phyloP scores from a whole-genome alignment of 2,113 vertebrate species.

The Lepidothrix coronata region DNA sequence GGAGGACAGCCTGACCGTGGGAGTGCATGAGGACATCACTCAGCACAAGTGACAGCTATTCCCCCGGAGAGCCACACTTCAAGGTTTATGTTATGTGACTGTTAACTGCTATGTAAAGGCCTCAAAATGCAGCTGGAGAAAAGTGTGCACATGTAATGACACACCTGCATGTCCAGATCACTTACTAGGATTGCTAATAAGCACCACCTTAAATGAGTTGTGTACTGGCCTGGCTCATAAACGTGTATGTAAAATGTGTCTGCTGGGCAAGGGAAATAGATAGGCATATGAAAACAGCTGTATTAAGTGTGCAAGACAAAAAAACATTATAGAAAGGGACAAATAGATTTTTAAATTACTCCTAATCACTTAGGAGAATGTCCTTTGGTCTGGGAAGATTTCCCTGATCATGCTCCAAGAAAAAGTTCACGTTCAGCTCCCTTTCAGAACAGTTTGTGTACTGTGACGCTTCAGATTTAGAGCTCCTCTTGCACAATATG shows the following conservation, averaged over 20 bases:
- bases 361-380: background rate
- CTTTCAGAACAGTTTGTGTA: background rate
- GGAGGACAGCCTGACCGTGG: background rate
- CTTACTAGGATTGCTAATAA: background rate
- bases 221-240: background rate
- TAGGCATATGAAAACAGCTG: background rate
- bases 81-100: background rate
- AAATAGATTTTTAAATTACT: background rate
- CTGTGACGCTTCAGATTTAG: background rate
- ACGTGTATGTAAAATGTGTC: fast-evolving
- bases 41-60: background rate
- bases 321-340: background rate
- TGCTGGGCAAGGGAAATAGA: background rate
- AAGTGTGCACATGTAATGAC: background rate
- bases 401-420: background rate
- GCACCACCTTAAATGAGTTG: background rate
- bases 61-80: background rate
- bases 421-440: background rate
- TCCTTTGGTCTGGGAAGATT: background rate
- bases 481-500: background rate
- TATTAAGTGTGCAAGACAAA: background rate
- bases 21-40: background rate
- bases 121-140: background rate
- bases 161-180: background rate
- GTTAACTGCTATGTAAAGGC: background rate